Conservation (phyloP, 2,113 vertebrate species). For the Entomyzon cyanotis region DNA sequence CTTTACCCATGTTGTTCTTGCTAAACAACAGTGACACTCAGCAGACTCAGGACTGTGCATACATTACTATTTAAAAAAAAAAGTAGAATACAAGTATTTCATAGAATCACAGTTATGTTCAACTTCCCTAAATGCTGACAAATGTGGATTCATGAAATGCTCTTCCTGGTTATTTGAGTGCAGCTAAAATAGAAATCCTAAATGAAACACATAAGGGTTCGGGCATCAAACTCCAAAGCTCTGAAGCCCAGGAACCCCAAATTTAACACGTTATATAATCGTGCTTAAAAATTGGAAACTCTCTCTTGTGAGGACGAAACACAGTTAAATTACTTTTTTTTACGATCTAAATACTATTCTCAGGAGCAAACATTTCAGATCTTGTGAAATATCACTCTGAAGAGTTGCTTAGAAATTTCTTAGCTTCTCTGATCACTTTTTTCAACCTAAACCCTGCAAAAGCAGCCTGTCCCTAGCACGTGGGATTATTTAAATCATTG, state of each 20-base stretch:
- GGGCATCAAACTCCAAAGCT: neutral
- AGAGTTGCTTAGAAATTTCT: neutral
- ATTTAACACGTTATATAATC: neutral
- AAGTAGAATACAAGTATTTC: constrained; percentile 28
- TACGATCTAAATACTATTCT: neutral
- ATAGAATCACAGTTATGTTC: neutral
- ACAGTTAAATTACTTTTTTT: neutral
- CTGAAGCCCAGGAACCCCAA: neutral
- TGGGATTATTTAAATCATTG: constrained; percentile 1
- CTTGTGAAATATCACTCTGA: neutral
- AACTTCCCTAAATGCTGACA: neutral
- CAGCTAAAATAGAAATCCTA: neutral
- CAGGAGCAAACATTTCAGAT: neutral
- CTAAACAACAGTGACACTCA: neutral
- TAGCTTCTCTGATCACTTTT: neutral
- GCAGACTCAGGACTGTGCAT: neutral
- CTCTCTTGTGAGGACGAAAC: neutral
- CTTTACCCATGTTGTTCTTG: neutral
- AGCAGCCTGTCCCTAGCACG: neutral
- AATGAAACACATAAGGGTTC: neutral
- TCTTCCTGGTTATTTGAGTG: neutral
- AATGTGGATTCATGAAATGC: neutral
- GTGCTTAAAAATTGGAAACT: neutral
- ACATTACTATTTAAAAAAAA: neutral
- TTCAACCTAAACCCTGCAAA: neutral